Evolutionary conservation across 2,113 vertebrate genomes (phyloP).

Genomic region (Perca schrenkii): DNA sequence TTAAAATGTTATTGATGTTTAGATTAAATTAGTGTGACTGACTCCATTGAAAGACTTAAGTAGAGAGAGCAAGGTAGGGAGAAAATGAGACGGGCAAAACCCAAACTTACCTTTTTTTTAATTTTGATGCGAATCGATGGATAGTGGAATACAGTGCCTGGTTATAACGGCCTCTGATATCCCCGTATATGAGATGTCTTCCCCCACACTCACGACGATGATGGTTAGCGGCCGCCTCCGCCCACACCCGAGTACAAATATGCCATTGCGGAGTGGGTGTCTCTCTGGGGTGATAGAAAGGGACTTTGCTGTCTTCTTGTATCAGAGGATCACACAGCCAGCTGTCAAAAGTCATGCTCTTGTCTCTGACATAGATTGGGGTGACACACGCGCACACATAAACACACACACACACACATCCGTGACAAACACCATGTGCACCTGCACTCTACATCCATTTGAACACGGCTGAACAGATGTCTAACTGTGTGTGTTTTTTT

Average conservation of each 20-base stretch:
- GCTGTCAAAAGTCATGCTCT: conserved; percentile 64
- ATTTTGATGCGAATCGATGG: background rate
- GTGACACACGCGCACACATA: conserved; percentile 14
- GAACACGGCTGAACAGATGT: conserved; percentile 38
- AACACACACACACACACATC: background rate
- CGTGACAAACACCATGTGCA: conserved; percentile 5
- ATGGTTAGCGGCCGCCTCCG: conserved; percentile 5
- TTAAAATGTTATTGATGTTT: background rate
- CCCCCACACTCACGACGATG: conserved; percentile 13
- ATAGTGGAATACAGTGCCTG: background rate
- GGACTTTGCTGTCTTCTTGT: conserved; percentile 71
- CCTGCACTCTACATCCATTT: conserved; percentile 23
- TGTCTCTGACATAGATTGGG: conserved; percentile 41
- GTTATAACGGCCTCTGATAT: background rate
- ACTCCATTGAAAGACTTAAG: background rate
- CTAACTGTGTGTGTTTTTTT: background rate
- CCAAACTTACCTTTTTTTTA: background rate
- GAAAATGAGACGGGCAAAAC: background rate
- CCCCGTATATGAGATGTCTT: conserved; percentile 24
- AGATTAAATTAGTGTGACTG: background rate
- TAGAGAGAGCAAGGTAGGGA: background rate
- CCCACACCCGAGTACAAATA: conserved; percentile 60
- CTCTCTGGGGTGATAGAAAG: conserved; percentile 45
- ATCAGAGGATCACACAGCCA: conserved; percentile 68
- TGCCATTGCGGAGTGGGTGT: conserved; percentile 33